phyloP scores from a whole-genome alignment of 2,113 vertebrate genomes.

The Triplophysa dalaica region DNA sequence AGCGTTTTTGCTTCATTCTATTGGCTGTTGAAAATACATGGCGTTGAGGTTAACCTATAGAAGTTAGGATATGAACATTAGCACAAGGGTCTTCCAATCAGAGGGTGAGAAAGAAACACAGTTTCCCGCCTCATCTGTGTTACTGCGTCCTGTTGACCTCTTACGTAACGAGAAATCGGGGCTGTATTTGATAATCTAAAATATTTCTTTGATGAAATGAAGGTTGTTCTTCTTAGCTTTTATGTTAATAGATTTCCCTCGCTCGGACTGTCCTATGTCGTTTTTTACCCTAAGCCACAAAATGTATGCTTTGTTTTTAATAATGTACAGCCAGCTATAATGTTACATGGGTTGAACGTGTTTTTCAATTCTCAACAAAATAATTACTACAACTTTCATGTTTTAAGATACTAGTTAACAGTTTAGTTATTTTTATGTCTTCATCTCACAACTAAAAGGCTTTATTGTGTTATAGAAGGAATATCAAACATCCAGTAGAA shows the following conservation, averaged over 20 bases:
- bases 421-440: background rate
- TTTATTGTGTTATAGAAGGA: background rate
- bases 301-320: background rate
- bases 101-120: background rate
- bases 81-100: background rate
- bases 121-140: conserved; percentile 8
- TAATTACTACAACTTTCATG: no score
- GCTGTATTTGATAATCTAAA: background rate
- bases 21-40: conserved; percentile 13
- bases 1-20: background rate
- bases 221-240: background rate
- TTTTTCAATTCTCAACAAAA: no score
- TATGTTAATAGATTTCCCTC: background rate
- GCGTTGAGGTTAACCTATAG: background rate
- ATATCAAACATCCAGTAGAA: conserved; percentile 62
- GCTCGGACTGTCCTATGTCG: background rate
- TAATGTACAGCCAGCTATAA: background rate
- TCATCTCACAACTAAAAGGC: background rate
- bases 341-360: no score
- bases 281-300: background rate
- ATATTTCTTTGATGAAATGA: conserved; percentile 10
- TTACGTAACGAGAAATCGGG: background rate
- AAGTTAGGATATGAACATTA: background rate
- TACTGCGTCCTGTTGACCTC: conserved; percentile 33
- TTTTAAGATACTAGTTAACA: no score